Percentiles rank a stretch among this genome's conserved stretches.
Evolutionary conservation across 2,888 invertebrate species (phyloP).

Genomic region (Eremobia ochroleuca): DNA sequence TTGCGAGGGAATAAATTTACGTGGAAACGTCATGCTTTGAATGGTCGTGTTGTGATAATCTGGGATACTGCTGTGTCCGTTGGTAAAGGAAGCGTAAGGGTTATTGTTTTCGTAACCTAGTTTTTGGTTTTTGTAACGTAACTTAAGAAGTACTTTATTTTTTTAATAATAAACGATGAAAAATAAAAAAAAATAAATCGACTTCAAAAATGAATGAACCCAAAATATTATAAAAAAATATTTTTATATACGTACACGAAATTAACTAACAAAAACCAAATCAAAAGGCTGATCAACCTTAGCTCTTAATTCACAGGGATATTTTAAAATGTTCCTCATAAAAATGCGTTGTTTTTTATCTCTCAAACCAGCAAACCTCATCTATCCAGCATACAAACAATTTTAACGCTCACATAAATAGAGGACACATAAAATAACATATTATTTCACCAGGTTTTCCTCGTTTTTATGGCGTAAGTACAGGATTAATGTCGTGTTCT

Average conservation of each 20-base stretch:
- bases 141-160: too few species aligned
- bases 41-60: slow-evolving; percentile 60
- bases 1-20: slow-evolving; percentile 72
- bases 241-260: too few species aligned
- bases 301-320: background rate
- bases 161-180: background rate
- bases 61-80: slow-evolving; percentile 36
- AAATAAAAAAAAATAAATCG: background rate
- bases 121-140: background rate
- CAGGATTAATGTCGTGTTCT: slow-evolving; percentile 63
- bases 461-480: slow-evolving; percentile 60
- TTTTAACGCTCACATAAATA: slow-evolving; percentile 49
- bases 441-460: slow-evolving; percentile 63
- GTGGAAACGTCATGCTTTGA: slow-evolving; percentile 65
- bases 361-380: background rate
- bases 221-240: too few species aligned
- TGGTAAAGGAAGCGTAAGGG: slow-evolving; percentile 1
- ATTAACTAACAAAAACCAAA: too few species aligned
- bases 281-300: too few species aligned
- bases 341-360: background rate
- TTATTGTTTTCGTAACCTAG: background rate
- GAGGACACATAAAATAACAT: slow-evolving; percentile 56
- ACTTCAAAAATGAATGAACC: too few species aligned
- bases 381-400: slow-evolving; percentile 21
- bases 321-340: too few species aligned